Base-by-base conservation (phyloP, 1,140 invertebrate genomes). In the Listronotus bonariensis region DNA sequence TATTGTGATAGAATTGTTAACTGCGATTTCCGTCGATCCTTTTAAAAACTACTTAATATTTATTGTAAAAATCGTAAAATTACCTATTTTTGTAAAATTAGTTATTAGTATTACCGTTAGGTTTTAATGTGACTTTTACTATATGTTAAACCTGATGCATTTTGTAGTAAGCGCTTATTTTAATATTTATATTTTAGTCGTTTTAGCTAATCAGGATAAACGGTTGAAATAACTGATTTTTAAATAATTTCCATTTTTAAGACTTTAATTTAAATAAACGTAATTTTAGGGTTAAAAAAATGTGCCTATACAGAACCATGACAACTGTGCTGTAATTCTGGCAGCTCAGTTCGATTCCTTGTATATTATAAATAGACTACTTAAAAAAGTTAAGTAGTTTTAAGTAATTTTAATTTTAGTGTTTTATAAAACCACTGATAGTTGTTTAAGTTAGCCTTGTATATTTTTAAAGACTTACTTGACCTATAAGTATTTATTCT, bases 61-160 rank as follows among this genome's bases (percentile, higher is more conserved):
- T 52, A 52, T 52, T 52, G 49, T 52, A 52, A 36, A 52, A 52
- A 55, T 55, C 40, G 40, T 14, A 26, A 42, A 55, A 55, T 42
- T 42, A 42, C 53, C 53, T 55, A 55, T 55, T 55, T 55, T 55
- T 55, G 53, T 55, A 55, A 55, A 12, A 55, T 55, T 55, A 55
- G 40, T 55, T 55, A 55, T 42, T 36, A 55, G 11, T 20, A 36
- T 53, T 53, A 53, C 31, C 51, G 6, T 38, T 55, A 42, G 40
- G 53, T 42, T 55, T 42, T 55, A 15, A 38, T 40, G 12, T 42
- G 18, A 41, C 11, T n/a, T 41, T 55, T 31, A 31, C 10, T 11
- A n/a, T 48, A 11, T 45, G 48, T 18, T 18, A n/a, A 5, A 54
- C 38, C 32, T 8, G 51, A 54, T 54, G 51, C 51, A 54, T 54